phyloP scores from a whole-genome alignment of 1,140 invertebrate genomes.

The Ditylenchus dipsaci region DNA sequence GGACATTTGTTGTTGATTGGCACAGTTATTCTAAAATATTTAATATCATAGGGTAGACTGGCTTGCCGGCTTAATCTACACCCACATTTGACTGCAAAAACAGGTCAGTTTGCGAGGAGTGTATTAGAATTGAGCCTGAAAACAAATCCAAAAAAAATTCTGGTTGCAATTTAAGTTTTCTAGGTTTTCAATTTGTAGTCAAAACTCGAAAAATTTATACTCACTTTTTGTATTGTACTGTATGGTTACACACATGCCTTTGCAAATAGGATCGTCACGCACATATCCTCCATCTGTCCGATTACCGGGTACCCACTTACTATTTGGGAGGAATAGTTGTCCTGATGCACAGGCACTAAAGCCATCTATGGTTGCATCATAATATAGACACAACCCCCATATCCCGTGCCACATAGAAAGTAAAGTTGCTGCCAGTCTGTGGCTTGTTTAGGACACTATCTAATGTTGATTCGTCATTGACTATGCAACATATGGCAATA shows the following conservation, averaged over 20 bases:
- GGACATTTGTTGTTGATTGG: no score
- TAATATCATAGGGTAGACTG: no score
- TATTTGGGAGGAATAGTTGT: slow-evolving; percentile 8
- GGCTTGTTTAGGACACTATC: slow-evolving; percentile 14
- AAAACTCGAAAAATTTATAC: not conserved
- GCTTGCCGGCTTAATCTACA: no score
- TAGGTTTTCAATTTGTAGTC: no score
- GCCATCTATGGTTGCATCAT: not conserved
- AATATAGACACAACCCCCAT: slow-evolving; percentile 11
- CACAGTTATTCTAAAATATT: no score
- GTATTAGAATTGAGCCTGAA: no score
- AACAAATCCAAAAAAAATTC: no score
- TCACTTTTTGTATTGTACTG: slow-evolving; percentile 30
- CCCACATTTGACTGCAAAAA: no score
- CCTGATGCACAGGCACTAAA: slow-evolving; percentile 15
- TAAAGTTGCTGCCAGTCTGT: slow-evolving; percentile 6
- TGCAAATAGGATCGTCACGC: slow-evolving; percentile 29
- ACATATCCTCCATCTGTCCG: slow-evolving; percentile 10
- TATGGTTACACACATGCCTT: slow-evolving; percentile 27
- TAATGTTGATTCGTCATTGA: no score
- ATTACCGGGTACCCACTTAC: slow-evolving; percentile 12
- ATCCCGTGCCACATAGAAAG: slow-evolving; percentile 9
- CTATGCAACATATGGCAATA: no score
- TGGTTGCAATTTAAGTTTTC: no score
- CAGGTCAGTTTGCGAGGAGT: no score